Percentiles rank a stretch among this genome's conserved stretches.
Conservation (phyloP, 2,113 vertebrate species). For the Tichodroma muraria region DNA sequence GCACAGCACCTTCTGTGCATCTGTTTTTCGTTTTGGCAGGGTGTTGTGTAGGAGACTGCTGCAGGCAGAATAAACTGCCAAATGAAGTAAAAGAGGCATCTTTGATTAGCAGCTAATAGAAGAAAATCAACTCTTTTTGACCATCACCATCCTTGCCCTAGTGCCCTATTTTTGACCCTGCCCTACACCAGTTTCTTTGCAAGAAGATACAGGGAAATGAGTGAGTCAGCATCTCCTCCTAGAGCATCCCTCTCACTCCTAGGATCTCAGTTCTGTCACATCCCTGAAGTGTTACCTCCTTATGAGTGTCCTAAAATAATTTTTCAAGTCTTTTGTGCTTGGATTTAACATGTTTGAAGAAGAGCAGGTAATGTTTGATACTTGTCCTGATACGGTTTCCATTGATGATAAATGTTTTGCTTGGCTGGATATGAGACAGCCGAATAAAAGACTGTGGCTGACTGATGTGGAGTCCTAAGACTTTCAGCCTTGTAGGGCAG, state of each 20-base stretch:
- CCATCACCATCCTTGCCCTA: neutral
- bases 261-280: neutral
- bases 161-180: neutral
- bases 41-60: neutral
- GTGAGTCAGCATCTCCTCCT: neutral
- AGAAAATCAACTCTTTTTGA: neutral
- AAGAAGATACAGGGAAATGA: neutral
- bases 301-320: neutral
- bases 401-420: neutral
- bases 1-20: neutral
- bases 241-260: neutral
- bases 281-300: neutral
- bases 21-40: conserved; percentile 5
- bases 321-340: neutral
- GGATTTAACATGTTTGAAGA: neutral
- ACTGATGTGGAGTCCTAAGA: neutral
- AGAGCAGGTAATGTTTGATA: neutral
- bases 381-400: neutral
- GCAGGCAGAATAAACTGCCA: conserved; percentile 1
- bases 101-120: conserved; percentile 20
- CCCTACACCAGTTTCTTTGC: neutral
- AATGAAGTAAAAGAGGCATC: neutral
- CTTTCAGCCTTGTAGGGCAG: neutral
- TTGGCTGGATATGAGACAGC: neutral
- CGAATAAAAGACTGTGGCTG: neutral